Conservation (phyloP, 2,888 invertebrate species). For the Eristalis tenax region DNA sequence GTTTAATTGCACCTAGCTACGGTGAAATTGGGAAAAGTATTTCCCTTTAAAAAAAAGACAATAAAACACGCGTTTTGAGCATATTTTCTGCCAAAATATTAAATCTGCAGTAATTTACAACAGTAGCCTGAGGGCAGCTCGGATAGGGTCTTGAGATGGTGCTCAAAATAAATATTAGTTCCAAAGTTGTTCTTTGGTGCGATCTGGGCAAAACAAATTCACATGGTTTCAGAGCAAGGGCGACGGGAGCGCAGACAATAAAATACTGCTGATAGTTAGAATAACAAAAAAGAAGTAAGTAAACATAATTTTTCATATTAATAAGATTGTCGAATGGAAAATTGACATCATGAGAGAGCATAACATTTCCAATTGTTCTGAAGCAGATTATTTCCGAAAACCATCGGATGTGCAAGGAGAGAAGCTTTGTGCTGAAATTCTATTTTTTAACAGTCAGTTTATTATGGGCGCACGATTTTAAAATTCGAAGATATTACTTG, state of each 20-base stretch:
- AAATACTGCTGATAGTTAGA: neutral
- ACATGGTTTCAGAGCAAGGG: neutral
- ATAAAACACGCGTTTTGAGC: neutral
- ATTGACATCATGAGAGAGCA: neutral
- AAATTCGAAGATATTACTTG: too few relatives aligned
- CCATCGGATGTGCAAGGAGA: neutral
- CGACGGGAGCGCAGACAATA: neutral
- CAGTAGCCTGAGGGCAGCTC: neutral
- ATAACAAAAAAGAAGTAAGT: neutral
- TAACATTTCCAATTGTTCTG: neutral
- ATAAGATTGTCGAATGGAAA: neutral
- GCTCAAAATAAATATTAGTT: neutral
- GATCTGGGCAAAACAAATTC: neutral
- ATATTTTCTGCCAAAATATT: too few relatives aligned
- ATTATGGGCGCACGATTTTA: too few relatives aligned
- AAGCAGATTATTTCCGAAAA: neutral
- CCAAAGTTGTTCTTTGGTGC: neutral
- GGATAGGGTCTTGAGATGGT: neutral
- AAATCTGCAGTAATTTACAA: neutral
- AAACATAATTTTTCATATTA: neutral
- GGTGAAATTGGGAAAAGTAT: slow-evolving; percentile 52
- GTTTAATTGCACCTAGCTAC: slow-evolving; percentile 74
- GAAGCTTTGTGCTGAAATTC: neutral
- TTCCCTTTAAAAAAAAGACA: neutral
- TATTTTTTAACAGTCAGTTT: neutral